Conservation (phyloP, 1,140 invertebrate genomes). For the Drosophila cardini region DNA sequence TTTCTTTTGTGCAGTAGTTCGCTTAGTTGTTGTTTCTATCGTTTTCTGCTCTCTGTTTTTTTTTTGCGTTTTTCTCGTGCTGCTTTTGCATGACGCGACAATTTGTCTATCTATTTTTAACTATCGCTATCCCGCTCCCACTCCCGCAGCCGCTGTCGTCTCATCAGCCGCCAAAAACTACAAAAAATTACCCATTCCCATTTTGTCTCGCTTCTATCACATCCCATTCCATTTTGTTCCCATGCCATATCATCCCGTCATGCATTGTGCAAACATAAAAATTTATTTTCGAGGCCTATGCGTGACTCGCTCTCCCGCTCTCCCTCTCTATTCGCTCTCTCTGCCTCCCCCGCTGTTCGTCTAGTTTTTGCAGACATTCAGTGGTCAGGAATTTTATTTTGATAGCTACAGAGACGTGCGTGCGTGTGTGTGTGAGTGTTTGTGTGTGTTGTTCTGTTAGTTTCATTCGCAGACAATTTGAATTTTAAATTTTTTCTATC, state of each 20-base stretch:
- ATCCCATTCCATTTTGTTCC: constrained; percentile 35
- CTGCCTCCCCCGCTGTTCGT: not conserved
- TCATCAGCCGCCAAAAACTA: constrained; percentile 4
- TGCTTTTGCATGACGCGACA: constrained; percentile 70
- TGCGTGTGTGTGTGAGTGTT: constrained; percentile 16
- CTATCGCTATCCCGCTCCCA: constrained; percentile 29
- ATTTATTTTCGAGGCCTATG: constrained; percentile 68
- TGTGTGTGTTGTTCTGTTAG: constrained; percentile 32
- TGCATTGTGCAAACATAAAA: constrained; percentile 31
- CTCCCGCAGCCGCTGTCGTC: not conserved
- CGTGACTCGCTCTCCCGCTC: constrained; percentile 13
- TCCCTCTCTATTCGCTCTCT: not conserved
- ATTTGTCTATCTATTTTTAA: constrained; percentile 80
- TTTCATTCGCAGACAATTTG: constrained; percentile 60
- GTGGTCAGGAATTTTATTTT: constrained; percentile 75
- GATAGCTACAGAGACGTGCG: constrained; percentile 48
- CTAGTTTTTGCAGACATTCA: constrained; percentile 57
- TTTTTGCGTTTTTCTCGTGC: constrained; percentile 22
- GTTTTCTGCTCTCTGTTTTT: constrained; percentile 5
- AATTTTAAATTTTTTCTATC: constrained; percentile 64
- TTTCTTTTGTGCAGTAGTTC: constrained; percentile 33
- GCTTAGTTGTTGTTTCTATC: constrained; percentile 33
- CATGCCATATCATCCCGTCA: constrained; percentile 26
- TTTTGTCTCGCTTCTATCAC: not conserved
- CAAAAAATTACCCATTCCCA: constrained; percentile 43